phyloP scores from a whole-genome alignment of 2,888 invertebrate genomes.

The Pollenia amentaria region DNA sequence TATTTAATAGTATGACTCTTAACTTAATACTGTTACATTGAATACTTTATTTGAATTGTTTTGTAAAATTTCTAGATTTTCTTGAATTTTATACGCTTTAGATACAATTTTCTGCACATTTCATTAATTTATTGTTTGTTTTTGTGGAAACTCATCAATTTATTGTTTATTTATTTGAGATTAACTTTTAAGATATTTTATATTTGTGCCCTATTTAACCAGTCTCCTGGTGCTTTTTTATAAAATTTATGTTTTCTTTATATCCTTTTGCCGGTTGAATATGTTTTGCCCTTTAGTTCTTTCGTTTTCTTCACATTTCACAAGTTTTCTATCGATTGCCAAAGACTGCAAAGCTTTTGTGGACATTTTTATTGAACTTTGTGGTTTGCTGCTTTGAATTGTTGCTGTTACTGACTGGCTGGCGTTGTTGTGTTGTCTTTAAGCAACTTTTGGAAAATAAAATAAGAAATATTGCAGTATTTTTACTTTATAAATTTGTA shows the following conservation, averaged over 20 bases:
- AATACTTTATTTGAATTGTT: no score
- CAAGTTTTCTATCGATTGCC: slow-evolving; percentile 13
- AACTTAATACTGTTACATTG: no score
- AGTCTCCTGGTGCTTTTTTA: slow-evolving; percentile 64
- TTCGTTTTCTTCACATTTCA: neutral
- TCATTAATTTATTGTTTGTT: neutral
- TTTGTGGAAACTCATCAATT: slow-evolving; percentile 57
- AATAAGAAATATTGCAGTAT: slow-evolving; percentile 48
- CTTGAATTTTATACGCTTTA: neutral
- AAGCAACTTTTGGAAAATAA: slow-evolving; percentile 2
- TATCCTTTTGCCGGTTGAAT: slow-evolving; percentile 46
- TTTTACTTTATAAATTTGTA: slow-evolving; percentile 60
- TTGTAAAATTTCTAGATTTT: no score
- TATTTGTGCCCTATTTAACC: slow-evolving; percentile 44
- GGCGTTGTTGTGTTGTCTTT: neutral
- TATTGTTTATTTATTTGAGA: slow-evolving; percentile 52
- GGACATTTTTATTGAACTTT: slow-evolving; percentile 59
- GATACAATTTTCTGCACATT: slow-evolving; percentile 5
- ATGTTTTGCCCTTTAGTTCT: slow-evolving; percentile 27
- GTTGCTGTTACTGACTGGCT: slow-evolving; percentile 23
- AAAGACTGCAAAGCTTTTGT: slow-evolving; percentile 44
- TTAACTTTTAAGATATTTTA: slow-evolving; percentile 32
- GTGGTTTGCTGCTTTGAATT: slow-evolving; percentile 54
- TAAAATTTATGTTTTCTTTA: slow-evolving; percentile 64
- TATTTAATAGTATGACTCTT: no score